These are phyloP conservation scores for Sepiola atlantica DNA, from an alignment of 2,888 invertebrate species.

Conservation along the genomic window DNA sequence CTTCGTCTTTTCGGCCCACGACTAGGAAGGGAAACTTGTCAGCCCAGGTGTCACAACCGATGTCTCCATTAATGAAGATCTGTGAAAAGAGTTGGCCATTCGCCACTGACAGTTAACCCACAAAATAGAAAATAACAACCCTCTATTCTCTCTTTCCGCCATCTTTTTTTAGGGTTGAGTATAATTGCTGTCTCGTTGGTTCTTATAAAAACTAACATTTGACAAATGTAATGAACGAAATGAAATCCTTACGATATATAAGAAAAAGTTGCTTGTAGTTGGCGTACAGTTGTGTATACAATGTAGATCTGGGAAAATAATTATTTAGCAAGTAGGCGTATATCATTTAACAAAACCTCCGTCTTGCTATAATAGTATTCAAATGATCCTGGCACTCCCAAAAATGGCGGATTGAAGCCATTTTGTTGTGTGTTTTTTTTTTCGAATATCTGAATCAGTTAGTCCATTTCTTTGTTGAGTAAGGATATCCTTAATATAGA, in stretches of 20 bases:
- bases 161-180: neutral
- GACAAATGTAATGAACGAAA: neutral
- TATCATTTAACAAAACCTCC: neutral
- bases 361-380: neutral
- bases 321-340: neutral
- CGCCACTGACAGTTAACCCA: neutral
- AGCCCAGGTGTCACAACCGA: neutral
- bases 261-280: neutral
- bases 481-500: too few relatives aligned
- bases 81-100: neutral
- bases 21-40: neutral
- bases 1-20: neutral
- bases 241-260: neutral
- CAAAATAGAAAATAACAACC: neutral
- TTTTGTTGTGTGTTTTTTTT: too few relatives aligned
- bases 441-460: neutral
- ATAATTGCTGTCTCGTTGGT: neutral
- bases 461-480: too few relatives aligned
- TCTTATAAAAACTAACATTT: neutral
- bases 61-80: neutral
- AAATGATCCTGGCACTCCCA: neutral
- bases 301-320: neutral
- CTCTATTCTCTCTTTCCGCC: neutral
- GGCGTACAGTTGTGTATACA: neutral
- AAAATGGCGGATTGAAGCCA: neutral